Conservation (phyloP, 2,888 invertebrate genomes). For the Xanthorhoe designata region DNA sequence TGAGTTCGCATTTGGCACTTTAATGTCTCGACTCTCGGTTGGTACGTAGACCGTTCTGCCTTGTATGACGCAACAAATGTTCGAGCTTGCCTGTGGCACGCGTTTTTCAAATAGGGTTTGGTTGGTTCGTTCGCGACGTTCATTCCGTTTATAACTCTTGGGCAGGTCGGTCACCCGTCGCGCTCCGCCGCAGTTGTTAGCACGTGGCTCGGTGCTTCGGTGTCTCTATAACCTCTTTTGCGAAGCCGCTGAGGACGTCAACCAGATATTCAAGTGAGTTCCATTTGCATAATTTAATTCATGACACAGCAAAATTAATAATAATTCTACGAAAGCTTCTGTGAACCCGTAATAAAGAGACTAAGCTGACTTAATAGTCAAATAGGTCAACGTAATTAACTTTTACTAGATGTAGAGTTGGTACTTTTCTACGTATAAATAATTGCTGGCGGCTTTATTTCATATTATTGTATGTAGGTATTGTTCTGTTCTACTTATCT, state of each 20-base stretch:
- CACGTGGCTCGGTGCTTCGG: conserved; percentile 74
- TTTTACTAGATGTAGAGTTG: neutral
- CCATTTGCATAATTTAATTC: neutral
- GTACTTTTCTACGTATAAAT: neutral
- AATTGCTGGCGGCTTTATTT: neutral
- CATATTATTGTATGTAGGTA: neutral
- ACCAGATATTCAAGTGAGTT: conserved; percentile 32
- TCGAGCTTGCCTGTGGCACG: conserved; percentile 54
- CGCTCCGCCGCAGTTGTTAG: conserved; percentile 56
- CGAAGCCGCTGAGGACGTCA: conserved; percentile 16
- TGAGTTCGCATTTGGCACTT: conserved; percentile 24
- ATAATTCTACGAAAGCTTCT: conserved; percentile 28
- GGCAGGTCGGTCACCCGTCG: conserved; percentile 58
- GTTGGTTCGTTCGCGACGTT: conserved; percentile 40
- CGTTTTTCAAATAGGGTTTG: conserved; percentile 27
- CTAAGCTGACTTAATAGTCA: neutral
- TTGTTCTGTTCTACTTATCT: conserved; percentile 10
- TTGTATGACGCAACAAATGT: conserved; percentile 64
- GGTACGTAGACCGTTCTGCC: conserved; percentile 19
- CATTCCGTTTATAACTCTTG: conserved; percentile 75
- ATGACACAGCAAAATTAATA: neutral
- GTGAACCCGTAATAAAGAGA: neutral
- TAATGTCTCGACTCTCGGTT: neutral
- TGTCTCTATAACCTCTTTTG: conserved; percentile 62
- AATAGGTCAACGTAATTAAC: neutral